Evolutionary conservation across 2,888 invertebrate genomes (phyloP).

Genomic region (Phalera bucephala): DNA sequence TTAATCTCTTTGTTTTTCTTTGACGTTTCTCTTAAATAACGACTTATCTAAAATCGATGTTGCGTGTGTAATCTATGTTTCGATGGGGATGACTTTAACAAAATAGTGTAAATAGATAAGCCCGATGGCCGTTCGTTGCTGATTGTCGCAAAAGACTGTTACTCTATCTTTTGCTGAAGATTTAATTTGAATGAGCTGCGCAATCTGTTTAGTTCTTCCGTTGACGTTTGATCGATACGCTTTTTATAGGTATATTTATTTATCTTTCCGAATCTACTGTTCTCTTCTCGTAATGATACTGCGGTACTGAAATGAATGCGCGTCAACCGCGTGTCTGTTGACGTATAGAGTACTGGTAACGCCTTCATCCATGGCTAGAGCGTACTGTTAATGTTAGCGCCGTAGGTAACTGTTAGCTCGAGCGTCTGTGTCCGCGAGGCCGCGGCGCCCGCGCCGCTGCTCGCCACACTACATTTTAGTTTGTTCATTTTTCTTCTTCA

Average conservation of each 20-base stretch:
- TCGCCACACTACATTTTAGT: constrained; percentile 70
- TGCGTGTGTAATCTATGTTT: constrained; percentile 83
- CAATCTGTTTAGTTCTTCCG: constrained; percentile 82
- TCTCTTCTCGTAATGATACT: constrained; percentile 74
- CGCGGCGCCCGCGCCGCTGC: constrained; percentile 56
- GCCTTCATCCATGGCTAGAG: constrained; percentile 80
- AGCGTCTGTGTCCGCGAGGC: constrained; percentile 71
- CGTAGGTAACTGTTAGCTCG: constrained; percentile 79
- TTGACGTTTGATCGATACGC: constrained; percentile 76
- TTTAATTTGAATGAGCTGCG: constrained; percentile 83
- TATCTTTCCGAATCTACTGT: constrained; percentile 78
- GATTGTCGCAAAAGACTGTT: constrained; percentile 81
- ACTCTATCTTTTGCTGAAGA: constrained; percentile 81
- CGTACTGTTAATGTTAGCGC: constrained; percentile 76
- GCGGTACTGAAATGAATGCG: constrained; percentile 80
- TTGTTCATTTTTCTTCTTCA: constrained; percentile 72
- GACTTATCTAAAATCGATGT: constrained; percentile 81
- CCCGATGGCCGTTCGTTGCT: constrained; percentile 83
- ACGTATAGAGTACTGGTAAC: constrained; percentile 76
- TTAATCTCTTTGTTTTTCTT: constrained; percentile 81
- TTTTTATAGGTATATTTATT: constrained; percentile 82
- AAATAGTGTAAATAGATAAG: constrained; percentile 80
- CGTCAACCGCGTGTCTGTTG: constrained; percentile 76
- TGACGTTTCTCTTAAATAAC: constrained; percentile 82
- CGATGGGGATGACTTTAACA: constrained; percentile 78